Percentiles rank a stretch among this genome's conserved stretches.
Evolutionary conservation across 2,888 invertebrate genomes (phyloP).

Genomic region (Cheiracanthium punctorium): DNA sequence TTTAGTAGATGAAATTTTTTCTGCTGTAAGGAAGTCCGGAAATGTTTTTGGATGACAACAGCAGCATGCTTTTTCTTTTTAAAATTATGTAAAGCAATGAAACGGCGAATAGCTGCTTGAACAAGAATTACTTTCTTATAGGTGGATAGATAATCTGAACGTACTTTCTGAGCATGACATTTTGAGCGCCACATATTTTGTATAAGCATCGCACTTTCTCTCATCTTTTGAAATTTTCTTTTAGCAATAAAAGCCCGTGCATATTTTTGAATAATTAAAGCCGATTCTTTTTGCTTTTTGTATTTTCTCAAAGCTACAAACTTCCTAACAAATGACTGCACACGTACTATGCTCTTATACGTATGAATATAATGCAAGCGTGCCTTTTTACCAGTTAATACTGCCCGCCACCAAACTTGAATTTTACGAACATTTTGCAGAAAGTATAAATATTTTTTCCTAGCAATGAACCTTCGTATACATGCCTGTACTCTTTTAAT

Average conservation of each 20-base stretch:
- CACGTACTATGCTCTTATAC: not conserved
- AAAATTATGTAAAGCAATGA: not conserved
- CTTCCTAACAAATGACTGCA: slow-evolving; percentile 2
- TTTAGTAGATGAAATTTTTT: not conserved
- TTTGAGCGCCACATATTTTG: not conserved
- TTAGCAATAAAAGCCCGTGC: not conserved
- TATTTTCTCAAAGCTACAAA: not conserved
- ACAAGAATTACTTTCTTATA: not conserved
- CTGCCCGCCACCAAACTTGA: slow-evolving; percentile 8
- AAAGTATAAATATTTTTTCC: not conserved
- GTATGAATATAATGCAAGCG: not conserved
- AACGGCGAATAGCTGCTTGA: slow-evolving; percentile 1
- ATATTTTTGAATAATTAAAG: slow-evolving; percentile 4
- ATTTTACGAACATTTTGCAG: not conserved
- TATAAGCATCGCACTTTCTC: not conserved
- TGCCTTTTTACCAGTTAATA: not conserved
- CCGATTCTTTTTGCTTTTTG: not conserved
- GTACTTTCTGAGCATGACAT: too few relatives aligned
- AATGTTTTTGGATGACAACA: not conserved
- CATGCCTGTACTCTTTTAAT: slow-evolving; percentile 25
- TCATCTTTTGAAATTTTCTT: not conserved
- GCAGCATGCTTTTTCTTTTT: not conserved
- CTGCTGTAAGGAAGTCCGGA: not conserved
- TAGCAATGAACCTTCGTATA: not conserved
- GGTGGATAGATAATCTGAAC: not conserved